These are phyloP conservation scores for Xenopus petersii DNA, from an alignment of 2,797 vertebrate genomes.

Conservation along the genomic window DNA sequence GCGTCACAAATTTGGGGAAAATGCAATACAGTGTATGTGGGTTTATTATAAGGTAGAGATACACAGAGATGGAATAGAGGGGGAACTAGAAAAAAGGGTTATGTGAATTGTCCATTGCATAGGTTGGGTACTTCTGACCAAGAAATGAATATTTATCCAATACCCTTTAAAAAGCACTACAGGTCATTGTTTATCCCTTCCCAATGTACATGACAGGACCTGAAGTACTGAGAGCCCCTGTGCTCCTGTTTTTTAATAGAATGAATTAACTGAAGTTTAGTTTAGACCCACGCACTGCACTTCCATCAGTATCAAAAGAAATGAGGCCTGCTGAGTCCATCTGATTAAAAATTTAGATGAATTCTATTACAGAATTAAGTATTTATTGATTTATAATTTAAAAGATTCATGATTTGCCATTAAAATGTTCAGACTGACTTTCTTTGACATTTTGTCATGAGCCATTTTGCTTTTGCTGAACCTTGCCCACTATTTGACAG, in stretches of 20 bases:
- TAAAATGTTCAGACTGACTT: slow-evolving; percentile 73
- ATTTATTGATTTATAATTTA: slow-evolving; percentile 98
- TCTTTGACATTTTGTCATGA: slow-evolving; percentile 67
- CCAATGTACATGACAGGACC: too few relatives aligned
- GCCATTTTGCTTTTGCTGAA: slow-evolving; percentile 70
- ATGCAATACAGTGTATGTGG: too few relatives aligned
- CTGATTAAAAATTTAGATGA: slow-evolving; percentile 91
- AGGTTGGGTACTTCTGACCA: too few relatives aligned
- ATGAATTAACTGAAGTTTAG: slow-evolving; percentile 51
- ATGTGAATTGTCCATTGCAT: too few relatives aligned
- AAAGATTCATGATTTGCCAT: slow-evolving; percentile 85
- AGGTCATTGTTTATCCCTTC: too few relatives aligned
- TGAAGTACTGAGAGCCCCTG: not conserved
- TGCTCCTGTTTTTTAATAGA: slow-evolving; percentile 9
- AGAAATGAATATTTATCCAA: too few relatives aligned
- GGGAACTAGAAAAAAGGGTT: too few relatives aligned
- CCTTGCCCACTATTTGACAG: slow-evolving; percentile 41
- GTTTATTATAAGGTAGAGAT: too few relatives aligned
- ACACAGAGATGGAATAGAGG: too few relatives aligned
- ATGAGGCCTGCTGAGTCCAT: slow-evolving; percentile 56
- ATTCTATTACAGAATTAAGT: slow-evolving; percentile 95
- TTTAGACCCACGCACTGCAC: slow-evolving; percentile 44
- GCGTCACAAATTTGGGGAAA: too few relatives aligned
- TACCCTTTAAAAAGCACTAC: too few relatives aligned
- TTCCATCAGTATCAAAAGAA: slow-evolving; percentile 55